These are phyloP conservation scores for Lepeophtheirus nordmannii DNA, from an alignment of 2,888 invertebrate species.

Conservation along the genomic window DNA sequence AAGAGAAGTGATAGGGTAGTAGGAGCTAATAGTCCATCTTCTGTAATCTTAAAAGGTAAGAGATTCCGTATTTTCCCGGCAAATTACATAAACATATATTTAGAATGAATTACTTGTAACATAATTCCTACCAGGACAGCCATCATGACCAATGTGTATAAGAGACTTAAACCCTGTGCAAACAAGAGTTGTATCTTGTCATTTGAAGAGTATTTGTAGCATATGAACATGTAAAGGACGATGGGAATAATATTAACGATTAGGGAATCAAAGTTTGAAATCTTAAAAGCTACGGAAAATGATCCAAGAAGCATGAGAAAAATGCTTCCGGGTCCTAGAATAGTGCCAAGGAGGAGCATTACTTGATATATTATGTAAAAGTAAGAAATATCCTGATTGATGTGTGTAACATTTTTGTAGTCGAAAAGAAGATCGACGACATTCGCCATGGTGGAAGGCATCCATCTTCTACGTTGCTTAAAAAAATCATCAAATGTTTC, in stretches of 20 bases:
- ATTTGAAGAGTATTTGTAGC: slow-evolving; percentile 49
- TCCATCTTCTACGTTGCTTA: slow-evolving; percentile 43
- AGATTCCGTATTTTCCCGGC: too few relatives aligned
- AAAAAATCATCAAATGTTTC: slow-evolving; percentile 43
- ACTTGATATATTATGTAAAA: slow-evolving; percentile 34
- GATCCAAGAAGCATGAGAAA: slow-evolving; percentile 32
- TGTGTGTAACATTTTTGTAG: slow-evolving; percentile 36
- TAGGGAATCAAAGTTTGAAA: slow-evolving; percentile 40
- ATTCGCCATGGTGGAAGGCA: slow-evolving; percentile 44
- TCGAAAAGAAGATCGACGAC: slow-evolving; percentile 40
- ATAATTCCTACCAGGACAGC: slow-evolving; percentile 32
- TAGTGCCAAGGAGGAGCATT: slow-evolving; percentile 38
- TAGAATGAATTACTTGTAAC: slow-evolving; percentile 26
- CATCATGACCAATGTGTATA: slow-evolving; percentile 35
- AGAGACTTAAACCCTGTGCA: slow-evolving; percentile 31
- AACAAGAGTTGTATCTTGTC: slow-evolving; percentile 43
- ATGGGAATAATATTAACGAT: slow-evolving; percentile 52
- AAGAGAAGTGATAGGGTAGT: slow-evolving; percentile 67
- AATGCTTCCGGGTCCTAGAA: slow-evolving; percentile 39
- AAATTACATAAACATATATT: too few relatives aligned
- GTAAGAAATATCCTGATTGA: slow-evolving; percentile 41
- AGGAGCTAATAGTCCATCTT: slow-evolving; percentile 54
- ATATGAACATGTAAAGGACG: slow-evolving; percentile 47
- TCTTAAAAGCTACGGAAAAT: slow-evolving; percentile 28
- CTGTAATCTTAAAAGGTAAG: background rate